These are phyloP conservation scores for Pseudochaenichthys georgianus DNA, from an alignment of 2,797 vertebrate genomes.

Conservation along the genomic window DNA sequence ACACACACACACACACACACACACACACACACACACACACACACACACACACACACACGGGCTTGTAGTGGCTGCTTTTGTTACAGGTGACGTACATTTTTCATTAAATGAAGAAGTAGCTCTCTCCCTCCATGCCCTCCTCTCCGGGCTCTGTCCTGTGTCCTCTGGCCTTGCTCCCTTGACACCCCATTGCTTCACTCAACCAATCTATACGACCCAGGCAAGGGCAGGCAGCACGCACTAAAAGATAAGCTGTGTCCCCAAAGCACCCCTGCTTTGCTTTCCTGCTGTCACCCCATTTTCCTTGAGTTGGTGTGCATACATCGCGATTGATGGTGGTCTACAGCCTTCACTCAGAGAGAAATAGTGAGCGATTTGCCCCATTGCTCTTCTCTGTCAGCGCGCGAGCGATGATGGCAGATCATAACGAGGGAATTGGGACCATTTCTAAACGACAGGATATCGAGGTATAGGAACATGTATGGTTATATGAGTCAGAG, in stretches of 20 bases:
- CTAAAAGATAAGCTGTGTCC: constrained; percentile 49
- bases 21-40: too few relatives aligned
- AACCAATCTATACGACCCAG: constrained; percentile 61
- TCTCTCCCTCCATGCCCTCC: constrained; percentile 41
- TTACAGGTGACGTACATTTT: constrained; percentile 62
- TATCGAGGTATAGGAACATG: background rate
- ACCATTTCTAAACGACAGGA: background rate
- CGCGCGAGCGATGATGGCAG: background rate
- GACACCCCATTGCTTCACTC: constrained; percentile 46
- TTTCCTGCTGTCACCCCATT: constrained; percentile 29
- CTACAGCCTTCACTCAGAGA: constrained; percentile 39
- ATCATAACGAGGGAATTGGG: background rate
- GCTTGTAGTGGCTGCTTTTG: constrained; percentile 41
- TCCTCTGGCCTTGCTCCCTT: constrained; percentile 52
- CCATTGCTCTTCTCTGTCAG: constrained; percentile 13
- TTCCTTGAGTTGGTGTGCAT: constrained; percentile 17
- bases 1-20: too few relatives aligned
- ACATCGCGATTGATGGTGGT: constrained; percentile 17
- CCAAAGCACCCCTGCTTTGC: constrained; percentile 28
- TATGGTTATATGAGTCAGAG: background rate
- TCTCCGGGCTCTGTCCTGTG: constrained; percentile 51
- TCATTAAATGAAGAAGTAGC: constrained; percentile 67
- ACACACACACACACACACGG: constrained; percentile 28
- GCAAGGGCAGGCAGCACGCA: constrained; percentile 61
- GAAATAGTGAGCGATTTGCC: constrained; percentile 15